Percentiles rank a stretch among this genome's conserved stretches.
Evolutionary conservation across 92 coral and sea anemone genomes (phyloP).

Genomic region (Epizoanthus ramosus): DNA sequence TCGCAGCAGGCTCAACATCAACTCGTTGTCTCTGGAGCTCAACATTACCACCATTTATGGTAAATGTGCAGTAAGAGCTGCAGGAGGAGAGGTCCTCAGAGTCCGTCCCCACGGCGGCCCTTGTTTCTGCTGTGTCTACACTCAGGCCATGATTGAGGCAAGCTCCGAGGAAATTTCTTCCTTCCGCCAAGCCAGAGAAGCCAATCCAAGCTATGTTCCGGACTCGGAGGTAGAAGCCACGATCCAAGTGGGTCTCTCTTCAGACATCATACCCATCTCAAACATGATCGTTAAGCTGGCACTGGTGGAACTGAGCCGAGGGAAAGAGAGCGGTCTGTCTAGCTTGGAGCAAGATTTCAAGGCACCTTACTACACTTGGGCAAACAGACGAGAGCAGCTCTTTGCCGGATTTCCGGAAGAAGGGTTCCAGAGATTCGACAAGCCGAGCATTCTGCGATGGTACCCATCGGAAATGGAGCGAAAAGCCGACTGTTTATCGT

Average conservation of each 20-base stretch:
- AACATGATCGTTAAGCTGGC: slow-evolving; percentile 90
- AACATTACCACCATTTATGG: slow-evolving; percentile 82
- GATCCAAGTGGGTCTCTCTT: slow-evolving; percentile 92
- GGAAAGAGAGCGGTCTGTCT: slow-evolving; percentile 85
- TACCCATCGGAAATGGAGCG: slow-evolving; percentile 79
- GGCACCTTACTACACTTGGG: slow-evolving; percentile 91
- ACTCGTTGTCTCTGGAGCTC: slow-evolving; percentile 76
- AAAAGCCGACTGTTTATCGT: slow-evolving; percentile 73
- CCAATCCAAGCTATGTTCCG: slow-evolving; percentile 84
- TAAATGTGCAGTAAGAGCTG: slow-evolving; percentile 93
- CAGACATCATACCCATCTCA: slow-evolving; percentile 88
- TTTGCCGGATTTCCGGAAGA: slow-evolving; percentile 68
- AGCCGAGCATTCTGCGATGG: slow-evolving; percentile 90
- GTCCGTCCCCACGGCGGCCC: slow-evolving; percentile 88
- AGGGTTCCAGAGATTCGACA: slow-evolving; percentile 82
- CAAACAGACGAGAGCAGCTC: slow-evolving; percentile 84
- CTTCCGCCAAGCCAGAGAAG: slow-evolving; percentile 94
- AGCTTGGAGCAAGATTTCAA: slow-evolving; percentile 80
- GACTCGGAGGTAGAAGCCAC: slow-evolving; percentile 87
- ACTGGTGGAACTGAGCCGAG: slow-evolving; percentile 87
- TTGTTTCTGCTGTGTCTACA: slow-evolving; percentile 87
- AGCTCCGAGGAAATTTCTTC: slow-evolving; percentile 74
- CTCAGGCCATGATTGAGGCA: slow-evolving; percentile 79
- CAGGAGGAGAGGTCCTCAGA: slow-evolving; percentile 90
- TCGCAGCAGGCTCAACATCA: slow-evolving; percentile 89